Base-by-base conservation (phyloP, 23 tunicate species). In the Trididemnum nubilum region DNA sequence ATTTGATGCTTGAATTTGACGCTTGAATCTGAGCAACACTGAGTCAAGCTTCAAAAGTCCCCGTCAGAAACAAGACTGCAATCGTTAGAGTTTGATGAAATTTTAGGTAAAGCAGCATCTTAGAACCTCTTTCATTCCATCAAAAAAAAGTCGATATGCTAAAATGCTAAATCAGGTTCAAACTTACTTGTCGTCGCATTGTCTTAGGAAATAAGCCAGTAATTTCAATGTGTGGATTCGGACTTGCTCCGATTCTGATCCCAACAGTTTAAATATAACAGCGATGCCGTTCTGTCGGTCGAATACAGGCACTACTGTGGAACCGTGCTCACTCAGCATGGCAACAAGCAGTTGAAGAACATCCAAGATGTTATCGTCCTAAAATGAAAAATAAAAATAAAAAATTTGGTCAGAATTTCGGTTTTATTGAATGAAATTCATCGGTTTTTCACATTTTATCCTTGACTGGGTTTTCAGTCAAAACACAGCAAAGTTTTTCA, bases 271-370 rank as follows among this genome's bases (percentile, higher is more conserved):
- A 77, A 76, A 96, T 27, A 91, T 61, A 58, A 88, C 96, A 28
- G 92, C 92, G 60, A 92, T 57, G 34, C 99, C 99, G 72, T 88
- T 84, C 37, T 84, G 85, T 28, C 65, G 81, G 44, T 93, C 99
- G 36, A 96, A 87, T 58, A 84, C 92, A 2, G 92, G 93, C 1
- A 88, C 75, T 1, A 96, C 99, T n/a, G 94, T 59, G 19, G 76
- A 5, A 1, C 98, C 85, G 52, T 91, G 96, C 81, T 96, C 99
- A 61, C 89, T 77, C 38, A 92, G 33, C 85, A 96, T 29, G 1
- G 94, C 89, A 31, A 96, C 99, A 27, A 96, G 88, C 27, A 96
- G 97, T 87, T 96, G 97, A 58, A 96, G 88, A 26, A 96, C 94
- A 76, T 96, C 99, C 4, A 91, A 31, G 29, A 92, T 33, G 64